Evolutionary conservation across 2,797 vertebrate species (phyloP), one percentile per base, ranked within the genome.

Genomic region (Pempheris klunzingeri): DNA sequence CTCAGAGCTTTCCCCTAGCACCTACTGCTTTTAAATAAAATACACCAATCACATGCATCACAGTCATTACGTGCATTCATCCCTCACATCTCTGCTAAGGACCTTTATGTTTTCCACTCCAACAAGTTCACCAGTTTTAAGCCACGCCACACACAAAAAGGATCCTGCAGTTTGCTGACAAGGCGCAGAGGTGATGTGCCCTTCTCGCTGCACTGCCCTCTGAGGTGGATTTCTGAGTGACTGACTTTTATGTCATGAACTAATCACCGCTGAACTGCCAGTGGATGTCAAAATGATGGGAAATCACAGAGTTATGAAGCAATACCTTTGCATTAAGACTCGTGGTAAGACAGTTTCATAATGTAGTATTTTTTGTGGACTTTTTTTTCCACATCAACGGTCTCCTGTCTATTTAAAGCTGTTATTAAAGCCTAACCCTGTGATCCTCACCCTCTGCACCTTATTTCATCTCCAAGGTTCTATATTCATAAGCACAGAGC

Each of bases 351-450:
- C 13, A 50, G n/a, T 85, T 80, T 83, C 10, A 65, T 72, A 60
- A 62, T 50, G 60, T 68, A 74, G 62, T 39, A 43, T 73, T 41
- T 75, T 62, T 67, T 73, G 62, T 66, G 64, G 49, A 76, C 62
- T 14, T 76, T 71, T 76, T 71, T 84, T 69, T 70, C 58, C 69
- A 68, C 63, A 60, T 20, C 26, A 5, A 65, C 71, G 44, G 65
- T 39, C 50, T 72, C 30, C 32, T 75, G 32, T 55, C 57, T 58
- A 64, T 52, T 38, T 71, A 62, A 83, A 80, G 54, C 71, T 59
- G 26, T 81, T 79, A 92, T 88, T 88, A 91, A 92, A 90, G 72
- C 41, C 61, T 80, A 55, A 84, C 49, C 54, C 67, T 85, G 80
- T 88, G 84, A 86, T 73, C 71, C 59, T 72, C 52, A 52, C 22